phyloP scores from a whole-genome alignment of 2,113 vertebrate genomes.

The Clinocottus analis region DNA sequence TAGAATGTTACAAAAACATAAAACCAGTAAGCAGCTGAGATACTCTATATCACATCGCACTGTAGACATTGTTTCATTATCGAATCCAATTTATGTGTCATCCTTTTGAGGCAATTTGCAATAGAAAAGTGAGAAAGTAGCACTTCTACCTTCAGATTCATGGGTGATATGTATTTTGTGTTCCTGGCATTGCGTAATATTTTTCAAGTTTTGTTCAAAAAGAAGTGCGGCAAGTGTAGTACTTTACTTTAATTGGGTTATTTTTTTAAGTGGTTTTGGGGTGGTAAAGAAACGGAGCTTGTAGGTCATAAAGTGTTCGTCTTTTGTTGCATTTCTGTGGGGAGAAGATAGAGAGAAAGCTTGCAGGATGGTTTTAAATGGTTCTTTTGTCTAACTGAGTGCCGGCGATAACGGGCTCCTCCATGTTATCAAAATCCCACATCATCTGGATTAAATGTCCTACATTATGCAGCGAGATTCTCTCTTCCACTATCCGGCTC shows the following conservation, averaged over 20 bases:
- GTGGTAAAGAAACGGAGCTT: slow-evolving; percentile 47
- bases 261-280: slow-evolving; percentile 22
- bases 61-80: neutral
- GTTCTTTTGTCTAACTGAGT: slow-evolving; percentile 88
- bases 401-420: slow-evolving; percentile 88
- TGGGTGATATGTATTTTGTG: neutral
- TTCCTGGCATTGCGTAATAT: neutral
- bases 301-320: slow-evolving; percentile 61
- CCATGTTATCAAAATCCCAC: slow-evolving; percentile 87
- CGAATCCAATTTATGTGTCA: neutral
- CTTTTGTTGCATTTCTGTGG: slow-evolving; percentile 81
- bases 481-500: slow-evolving; percentile 68
- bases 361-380: slow-evolving; percentile 88
- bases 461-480: slow-evolving; percentile 83
- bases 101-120: neutral
- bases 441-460: slow-evolving; percentile 94
- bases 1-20: slow-evolving; percentile 60
- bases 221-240: slow-evolving; percentile 19
- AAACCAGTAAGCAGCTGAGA: neutral
- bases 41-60: neutral
- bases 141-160: neutral
- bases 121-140: neutral
- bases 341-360: slow-evolving; percentile 83
- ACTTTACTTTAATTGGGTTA: slow-evolving; percentile 59
- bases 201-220: slow-evolving; percentile 28